Evolutionary conservation across 2,113 vertebrate species (phyloP).

Genomic region (Labrus mixtus): DNA sequence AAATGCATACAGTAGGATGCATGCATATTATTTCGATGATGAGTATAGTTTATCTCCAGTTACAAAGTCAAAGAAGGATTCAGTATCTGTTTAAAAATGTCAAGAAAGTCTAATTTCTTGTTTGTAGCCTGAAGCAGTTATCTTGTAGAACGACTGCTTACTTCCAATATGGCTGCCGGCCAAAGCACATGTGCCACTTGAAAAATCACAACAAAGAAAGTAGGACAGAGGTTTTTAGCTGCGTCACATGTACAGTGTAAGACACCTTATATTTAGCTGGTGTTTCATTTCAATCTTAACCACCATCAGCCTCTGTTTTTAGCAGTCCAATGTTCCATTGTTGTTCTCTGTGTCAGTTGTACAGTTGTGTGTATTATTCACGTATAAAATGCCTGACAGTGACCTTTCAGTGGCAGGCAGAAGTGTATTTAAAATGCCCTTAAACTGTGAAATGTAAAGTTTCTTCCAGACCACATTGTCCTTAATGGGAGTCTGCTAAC

Average conservation of each 20-base stretch:
- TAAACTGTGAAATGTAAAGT: conserved; percentile 82
- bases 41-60: too few relatives aligned
- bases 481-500: conserved; percentile 74
- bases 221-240: too few relatives aligned
- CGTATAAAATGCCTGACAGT: conserved; percentile 35
- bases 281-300: conserved; percentile 24
- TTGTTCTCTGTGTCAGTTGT: conserved; percentile 3
- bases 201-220: too few relatives aligned
- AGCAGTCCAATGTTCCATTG: background rate
- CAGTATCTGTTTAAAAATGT: background rate
- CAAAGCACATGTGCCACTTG: too few relatives aligned
- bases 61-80: too few relatives aligned
- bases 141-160: too few relatives aligned
- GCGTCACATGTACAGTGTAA: too few relatives aligned
- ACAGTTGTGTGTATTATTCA: conserved; percentile 22
- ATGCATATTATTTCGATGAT: too few relatives aligned
- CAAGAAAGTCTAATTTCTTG: background rate
- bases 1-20: background rate
- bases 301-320: conserved; percentile 27
- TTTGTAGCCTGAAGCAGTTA: background rate
- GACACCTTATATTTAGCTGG: background rate
- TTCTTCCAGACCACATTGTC: conserved; percentile 70
- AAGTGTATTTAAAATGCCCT: conserved; percentile 64
- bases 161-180: too few relatives aligned
- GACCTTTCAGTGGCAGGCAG: conserved; percentile 53